phyloP scores from a whole-genome alignment of 1,140 invertebrate species.

The Spodoptera litura region DNA sequence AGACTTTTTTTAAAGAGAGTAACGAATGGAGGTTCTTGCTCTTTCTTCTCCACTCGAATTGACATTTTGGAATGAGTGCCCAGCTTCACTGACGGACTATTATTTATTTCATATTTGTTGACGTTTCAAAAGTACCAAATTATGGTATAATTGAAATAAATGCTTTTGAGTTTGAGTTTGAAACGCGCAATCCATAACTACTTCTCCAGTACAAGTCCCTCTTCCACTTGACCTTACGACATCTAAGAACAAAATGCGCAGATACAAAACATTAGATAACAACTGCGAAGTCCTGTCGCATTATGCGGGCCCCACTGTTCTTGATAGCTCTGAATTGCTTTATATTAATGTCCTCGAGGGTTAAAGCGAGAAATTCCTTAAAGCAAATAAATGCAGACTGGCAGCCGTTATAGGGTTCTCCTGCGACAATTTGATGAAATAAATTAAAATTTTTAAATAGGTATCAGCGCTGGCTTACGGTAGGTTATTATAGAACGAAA shows the following conservation, averaged over 20 bases:
- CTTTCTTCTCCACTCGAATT: too few relatives aligned
- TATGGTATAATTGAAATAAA: too few relatives aligned
- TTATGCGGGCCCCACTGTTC: slow-evolving; percentile 42
- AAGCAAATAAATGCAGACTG: slow-evolving; percentile 23
- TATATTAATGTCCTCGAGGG: slow-evolving; percentile 41
- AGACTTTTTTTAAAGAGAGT: too few relatives aligned
- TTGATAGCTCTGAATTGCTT: slow-evolving; percentile 40
- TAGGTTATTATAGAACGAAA: background rate
- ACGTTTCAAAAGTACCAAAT: too few relatives aligned
- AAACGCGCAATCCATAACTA: too few relatives aligned
- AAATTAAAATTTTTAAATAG: slow-evolving; percentile 31
- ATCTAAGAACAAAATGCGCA: slow-evolving; percentile 13
- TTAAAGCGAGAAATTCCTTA: slow-evolving; percentile 33
- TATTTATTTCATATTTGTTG: too few relatives aligned
- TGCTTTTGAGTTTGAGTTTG: too few relatives aligned
- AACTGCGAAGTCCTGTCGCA: slow-evolving; percentile 32
- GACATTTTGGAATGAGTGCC: too few relatives aligned
- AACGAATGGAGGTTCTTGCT: too few relatives aligned
- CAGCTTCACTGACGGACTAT: too few relatives aligned
- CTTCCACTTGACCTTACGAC: slow-evolving; percentile 9
- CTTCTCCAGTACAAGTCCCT: background rate
- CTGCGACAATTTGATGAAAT: slow-evolving; percentile 14
- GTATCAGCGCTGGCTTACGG: background rate
- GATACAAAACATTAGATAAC: slow-evolving; percentile 35
- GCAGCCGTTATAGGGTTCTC: slow-evolving; percentile 22